Evolutionary conservation across 2,113 vertebrate species (phyloP).

Genomic region (Tetrao urogallus): DNA sequence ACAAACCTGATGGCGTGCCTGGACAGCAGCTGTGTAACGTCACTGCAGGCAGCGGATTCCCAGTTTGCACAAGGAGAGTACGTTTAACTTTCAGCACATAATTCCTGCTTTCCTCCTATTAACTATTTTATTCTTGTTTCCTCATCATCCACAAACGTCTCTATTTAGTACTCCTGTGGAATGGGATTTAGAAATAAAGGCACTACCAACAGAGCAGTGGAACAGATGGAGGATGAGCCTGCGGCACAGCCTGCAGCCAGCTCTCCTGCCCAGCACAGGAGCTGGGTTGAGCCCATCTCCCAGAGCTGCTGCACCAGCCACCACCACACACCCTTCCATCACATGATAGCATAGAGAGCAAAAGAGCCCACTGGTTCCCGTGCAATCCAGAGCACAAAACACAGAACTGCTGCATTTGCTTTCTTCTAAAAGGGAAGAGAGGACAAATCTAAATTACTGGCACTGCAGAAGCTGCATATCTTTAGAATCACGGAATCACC

Average conservation of each 20-base stretch:
- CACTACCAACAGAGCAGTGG: neutral
- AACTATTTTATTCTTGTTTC: neutral
- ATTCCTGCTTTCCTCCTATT: neutral
- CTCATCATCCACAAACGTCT: neutral
- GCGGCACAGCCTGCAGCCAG: neutral
- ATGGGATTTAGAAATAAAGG: neutral
- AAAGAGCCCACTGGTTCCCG: neutral
- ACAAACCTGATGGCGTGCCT: neutral
- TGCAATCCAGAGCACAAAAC: neutral
- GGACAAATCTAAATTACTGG: neutral
- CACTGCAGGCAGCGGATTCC: neutral
- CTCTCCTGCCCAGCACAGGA: neutral
- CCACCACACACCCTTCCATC: neutral
- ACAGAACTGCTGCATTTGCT: neutral
- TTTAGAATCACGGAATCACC: neutral
- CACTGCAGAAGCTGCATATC: neutral
- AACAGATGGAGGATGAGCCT: neutral
- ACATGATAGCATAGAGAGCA: neutral
- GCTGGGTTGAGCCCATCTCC: neutral
- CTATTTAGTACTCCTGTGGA: neutral
- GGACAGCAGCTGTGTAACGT: neutral
- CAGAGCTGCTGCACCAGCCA: neutral
- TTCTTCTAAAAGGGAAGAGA: neutral
- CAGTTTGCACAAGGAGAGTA: neutral
- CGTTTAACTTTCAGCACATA: neutral